phyloP scores from a whole-genome alignment of 2,113 vertebrate genomes.

The Dendrocopos noguchii region DNA sequence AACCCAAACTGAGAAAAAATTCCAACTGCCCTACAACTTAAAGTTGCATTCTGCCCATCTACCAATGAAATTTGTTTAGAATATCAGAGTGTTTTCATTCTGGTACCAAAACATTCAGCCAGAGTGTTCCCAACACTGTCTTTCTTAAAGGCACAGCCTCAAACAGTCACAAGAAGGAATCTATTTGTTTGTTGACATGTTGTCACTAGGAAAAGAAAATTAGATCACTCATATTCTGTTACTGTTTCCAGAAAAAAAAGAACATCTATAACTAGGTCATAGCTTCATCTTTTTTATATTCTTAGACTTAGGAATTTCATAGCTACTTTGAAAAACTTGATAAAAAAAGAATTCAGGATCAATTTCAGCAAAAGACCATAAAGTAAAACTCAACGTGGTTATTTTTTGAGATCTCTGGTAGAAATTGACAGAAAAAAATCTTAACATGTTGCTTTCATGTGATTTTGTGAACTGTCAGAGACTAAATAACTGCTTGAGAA shows the following conservation, averaged over 20 bases:
- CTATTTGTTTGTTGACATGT: not conserved
- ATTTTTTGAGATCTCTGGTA: not conserved
- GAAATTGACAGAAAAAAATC: not conserved
- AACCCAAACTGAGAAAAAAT: too few species aligned
- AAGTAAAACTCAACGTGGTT: accelerated
- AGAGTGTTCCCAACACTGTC: too few species aligned
- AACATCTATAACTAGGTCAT: not conserved
- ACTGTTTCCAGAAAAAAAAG: not conserved
- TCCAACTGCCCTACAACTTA: too few species aligned
- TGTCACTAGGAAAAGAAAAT: not conserved
- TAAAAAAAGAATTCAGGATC: not conserved
- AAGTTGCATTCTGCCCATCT: too few species aligned
- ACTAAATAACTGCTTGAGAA: not conserved
- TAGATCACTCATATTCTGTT: not conserved
- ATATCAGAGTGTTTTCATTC: too few species aligned
- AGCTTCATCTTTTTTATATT: not conserved
- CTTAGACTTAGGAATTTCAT: not conserved
- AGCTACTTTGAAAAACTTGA: not conserved
- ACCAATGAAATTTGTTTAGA: too few species aligned
- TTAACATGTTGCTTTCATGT: not conserved
- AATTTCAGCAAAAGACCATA: not conserved
- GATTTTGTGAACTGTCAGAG: not conserved
- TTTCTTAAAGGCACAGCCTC: too few species aligned
- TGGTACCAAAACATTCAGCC: too few species aligned
- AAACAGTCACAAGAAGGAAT: too few species aligned